Conservation (phyloP, 1,140 invertebrate species). For the Dinothrombium tinctorium region DNA sequence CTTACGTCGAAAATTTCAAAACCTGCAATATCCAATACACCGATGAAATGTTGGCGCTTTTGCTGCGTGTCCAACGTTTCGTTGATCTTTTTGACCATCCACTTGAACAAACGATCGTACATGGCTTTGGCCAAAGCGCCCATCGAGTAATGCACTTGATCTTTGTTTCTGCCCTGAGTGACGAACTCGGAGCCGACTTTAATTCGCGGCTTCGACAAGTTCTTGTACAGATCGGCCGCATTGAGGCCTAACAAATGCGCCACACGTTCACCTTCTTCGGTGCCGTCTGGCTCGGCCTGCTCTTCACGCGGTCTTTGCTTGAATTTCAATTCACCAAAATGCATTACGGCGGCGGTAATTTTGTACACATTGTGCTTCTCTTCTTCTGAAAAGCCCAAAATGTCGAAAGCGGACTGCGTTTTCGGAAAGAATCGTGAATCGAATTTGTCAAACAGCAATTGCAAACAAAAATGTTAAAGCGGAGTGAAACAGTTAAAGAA, state of each 20-base stretch:
- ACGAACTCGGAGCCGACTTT: slow-evolving; percentile 33
- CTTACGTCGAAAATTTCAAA: slow-evolving; percentile 39
- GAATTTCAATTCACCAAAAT: slow-evolving; percentile 36
- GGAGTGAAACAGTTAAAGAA: background rate
- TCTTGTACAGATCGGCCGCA: slow-evolving; percentile 30
- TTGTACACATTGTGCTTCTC: slow-evolving; percentile 34
- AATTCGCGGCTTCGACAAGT: slow-evolving; percentile 33
- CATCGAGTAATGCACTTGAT: slow-evolving; percentile 26
- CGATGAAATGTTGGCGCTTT: slow-evolving; percentile 32
- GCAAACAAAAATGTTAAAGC: background rate
- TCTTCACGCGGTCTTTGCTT: slow-evolving; percentile 36
- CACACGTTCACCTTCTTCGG: slow-evolving; percentile 31
- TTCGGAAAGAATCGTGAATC: background rate
- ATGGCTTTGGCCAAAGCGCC: slow-evolving; percentile 33
- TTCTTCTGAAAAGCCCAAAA: slow-evolving; percentile 30
- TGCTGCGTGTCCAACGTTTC: slow-evolving; percentile 32
- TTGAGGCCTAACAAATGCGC: slow-evolving; percentile 32
- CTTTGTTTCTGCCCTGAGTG: slow-evolving; percentile 32
- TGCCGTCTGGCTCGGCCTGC: slow-evolving; percentile 37
- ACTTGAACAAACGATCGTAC: slow-evolving; percentile 32
- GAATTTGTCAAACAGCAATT: background rate
- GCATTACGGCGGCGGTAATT: slow-evolving; percentile 33
- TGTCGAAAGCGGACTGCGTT: slow-evolving; percentile 31
- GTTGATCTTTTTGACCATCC: slow-evolving; percentile 33
- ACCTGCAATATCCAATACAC: slow-evolving; percentile 39